Conservation (phyloP, 2,113 vertebrate species). For the Cariama cristata region DNA sequence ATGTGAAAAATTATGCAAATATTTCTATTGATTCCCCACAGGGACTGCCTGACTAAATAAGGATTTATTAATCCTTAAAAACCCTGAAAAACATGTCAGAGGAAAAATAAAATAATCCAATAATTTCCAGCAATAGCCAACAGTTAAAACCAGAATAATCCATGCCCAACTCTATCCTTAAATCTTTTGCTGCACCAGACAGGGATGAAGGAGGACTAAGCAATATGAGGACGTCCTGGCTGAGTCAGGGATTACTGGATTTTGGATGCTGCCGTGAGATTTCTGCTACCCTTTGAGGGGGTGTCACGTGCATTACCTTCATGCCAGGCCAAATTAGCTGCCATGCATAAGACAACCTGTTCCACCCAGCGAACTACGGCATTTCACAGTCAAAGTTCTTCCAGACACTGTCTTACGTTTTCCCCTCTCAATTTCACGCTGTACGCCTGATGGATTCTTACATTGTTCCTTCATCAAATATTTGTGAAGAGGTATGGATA, state of each 20-base stretch:
- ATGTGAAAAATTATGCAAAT: neutral
- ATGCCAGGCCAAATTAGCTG: neutral
- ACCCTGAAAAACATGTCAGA: neutral
- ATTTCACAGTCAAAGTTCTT: neutral
- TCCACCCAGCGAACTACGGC: neutral
- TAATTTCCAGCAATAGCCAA: neutral
- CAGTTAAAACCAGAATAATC: neutral
- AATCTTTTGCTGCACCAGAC: neutral
- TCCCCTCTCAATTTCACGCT: neutral
- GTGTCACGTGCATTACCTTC: neutral
- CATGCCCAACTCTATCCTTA: neutral
- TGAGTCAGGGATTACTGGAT: neutral
- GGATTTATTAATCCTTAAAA: neutral
- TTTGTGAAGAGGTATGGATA: neutral
- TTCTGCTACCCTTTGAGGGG: neutral
- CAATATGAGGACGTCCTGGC: neutral
- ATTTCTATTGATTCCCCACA: neutral
- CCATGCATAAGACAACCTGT: neutral
- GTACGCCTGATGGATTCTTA: neutral
- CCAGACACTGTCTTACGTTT: neutral
- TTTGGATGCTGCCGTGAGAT: neutral
- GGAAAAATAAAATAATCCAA: neutral
- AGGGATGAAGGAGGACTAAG: neutral
- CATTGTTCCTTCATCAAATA: neutral
- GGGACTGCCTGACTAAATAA: neutral